phyloP scores from a whole-genome alignment of 2,888 invertebrate genomes.

The Congeria kusceri region DNA sequence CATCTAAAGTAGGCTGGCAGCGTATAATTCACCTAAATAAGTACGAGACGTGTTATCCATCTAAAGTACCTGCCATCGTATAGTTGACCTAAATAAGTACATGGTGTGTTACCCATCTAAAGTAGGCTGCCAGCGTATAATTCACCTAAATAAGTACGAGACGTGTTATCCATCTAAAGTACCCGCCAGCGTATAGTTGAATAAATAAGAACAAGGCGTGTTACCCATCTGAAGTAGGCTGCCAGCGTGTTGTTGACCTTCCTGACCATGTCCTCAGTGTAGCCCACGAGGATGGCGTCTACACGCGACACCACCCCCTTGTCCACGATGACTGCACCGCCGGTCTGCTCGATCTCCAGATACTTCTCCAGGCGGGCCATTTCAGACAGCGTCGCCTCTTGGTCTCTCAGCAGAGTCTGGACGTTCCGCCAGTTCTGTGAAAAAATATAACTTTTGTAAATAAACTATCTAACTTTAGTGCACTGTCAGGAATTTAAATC shows the following conservation, averaged over 20 bases:
- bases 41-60: too few relatives aligned
- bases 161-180: too few relatives aligned
- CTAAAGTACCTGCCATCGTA: too few relatives aligned
- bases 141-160: too few relatives aligned
- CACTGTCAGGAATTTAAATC: too few relatives aligned
- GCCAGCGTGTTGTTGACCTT: conserved; percentile 53
- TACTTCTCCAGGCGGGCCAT: conserved; percentile 55
- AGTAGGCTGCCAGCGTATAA: conserved; percentile 53
- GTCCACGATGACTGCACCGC: conserved; percentile 13
- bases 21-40: conserved; percentile 51
- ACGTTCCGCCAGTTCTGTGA: conserved; percentile 48
- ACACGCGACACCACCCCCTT: conserved; percentile 28
- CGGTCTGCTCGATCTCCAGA: conserved; percentile 23
- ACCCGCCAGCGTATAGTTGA: too few relatives aligned
- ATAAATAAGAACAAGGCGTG: background rate
- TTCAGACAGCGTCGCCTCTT: conserved; percentile 47
- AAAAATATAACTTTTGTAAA: too few relatives aligned
- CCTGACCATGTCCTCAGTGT: conserved; percentile 41
- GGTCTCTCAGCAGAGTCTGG: conserved; percentile 33
- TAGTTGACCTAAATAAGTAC: too few relatives aligned
- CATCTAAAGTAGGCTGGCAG: conserved; percentile 50
- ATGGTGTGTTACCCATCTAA: conserved; percentile 49
- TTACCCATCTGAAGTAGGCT: conserved; percentile 54
- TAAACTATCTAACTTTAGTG: too few relatives aligned
- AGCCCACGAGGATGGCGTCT: conserved; percentile 30